Evolutionary conservation across 2,113 vertebrate species (phyloP).

Genomic region (Sinosuthora webbiana): DNA sequence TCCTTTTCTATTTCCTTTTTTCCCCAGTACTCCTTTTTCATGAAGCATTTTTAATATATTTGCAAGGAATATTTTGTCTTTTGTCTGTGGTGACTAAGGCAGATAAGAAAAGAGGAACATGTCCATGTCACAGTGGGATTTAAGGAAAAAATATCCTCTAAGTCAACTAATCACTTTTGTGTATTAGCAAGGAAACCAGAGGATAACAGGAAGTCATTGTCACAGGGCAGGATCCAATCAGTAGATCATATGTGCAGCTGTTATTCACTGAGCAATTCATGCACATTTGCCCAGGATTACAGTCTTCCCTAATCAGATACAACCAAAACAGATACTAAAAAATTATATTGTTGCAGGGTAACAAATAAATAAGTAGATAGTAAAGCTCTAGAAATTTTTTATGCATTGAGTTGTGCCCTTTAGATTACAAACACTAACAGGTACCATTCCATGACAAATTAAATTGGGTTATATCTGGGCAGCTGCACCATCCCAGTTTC

Average conservation of each 20-base stretch:
- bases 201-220: neutral
- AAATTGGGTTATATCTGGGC: neutral
- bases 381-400: neutral
- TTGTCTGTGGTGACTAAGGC: neutral
- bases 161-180: neutral
- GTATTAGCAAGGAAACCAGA: neutral
- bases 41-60: neutral
- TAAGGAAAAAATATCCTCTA: neutral
- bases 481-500: neutral
- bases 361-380: neutral
- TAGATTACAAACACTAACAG: neutral
- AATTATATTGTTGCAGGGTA: neutral
- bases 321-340: neutral
- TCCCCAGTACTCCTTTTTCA: neutral
- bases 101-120: neutral
- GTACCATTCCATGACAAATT: neutral
- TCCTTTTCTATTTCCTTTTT: neutral
- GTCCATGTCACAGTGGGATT: neutral
- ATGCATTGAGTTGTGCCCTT: neutral
- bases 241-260: neutral
- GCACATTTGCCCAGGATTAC: neutral
- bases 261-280: neutral
- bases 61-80: neutral
- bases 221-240: neutral
- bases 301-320: neutral